Percentiles rank a stretch among this genome's conserved stretches.
These are phyloP conservation scores for Acanthurus lineatus DNA, from an alignment of 2,797 vertebrate species.

Conservation along the genomic window DNA sequence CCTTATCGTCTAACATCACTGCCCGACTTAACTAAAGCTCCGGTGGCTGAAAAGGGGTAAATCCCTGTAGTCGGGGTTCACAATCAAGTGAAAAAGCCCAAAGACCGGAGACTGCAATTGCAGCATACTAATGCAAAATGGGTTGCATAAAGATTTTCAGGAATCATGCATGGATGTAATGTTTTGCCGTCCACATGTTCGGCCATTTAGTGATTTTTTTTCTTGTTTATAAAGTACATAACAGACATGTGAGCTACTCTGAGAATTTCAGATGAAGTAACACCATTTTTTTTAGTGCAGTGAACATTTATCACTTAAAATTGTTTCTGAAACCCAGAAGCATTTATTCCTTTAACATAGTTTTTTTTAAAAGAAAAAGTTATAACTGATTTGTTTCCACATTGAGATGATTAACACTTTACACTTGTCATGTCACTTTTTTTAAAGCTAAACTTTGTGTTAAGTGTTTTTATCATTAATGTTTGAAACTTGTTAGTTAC, in stretches of 20 bases:
- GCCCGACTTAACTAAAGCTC: not conserved
- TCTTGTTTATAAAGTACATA: too few relatives aligned
- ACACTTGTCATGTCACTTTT: too few relatives aligned
- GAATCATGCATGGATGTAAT: not conserved
- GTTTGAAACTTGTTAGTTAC: too few relatives aligned
- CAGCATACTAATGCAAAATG: not conserved
- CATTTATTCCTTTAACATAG: too few relatives aligned
- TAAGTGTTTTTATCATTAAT: too few relatives aligned
- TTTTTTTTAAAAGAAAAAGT: too few relatives aligned
- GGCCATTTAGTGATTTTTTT: too few relatives aligned
- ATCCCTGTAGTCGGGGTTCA: not conserved
- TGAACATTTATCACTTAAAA: not conserved
- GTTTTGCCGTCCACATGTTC: too few relatives aligned
- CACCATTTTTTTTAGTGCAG: not conserved
- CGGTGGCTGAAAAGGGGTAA: not conserved
- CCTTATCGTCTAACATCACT: not conserved
- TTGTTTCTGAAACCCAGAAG: not conserved
- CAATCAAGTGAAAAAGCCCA: not conserved
- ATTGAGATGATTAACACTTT: too few relatives aligned
- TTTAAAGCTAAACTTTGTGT: too few relatives aligned
- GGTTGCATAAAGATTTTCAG: not conserved
- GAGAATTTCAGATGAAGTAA: not conserved
- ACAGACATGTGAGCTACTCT: not conserved
- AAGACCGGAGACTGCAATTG: not conserved
- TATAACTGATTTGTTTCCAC: too few relatives aligned